Conservation (phyloP, 2,888 invertebrate genomes). For the Barypeithes pellucidus region DNA sequence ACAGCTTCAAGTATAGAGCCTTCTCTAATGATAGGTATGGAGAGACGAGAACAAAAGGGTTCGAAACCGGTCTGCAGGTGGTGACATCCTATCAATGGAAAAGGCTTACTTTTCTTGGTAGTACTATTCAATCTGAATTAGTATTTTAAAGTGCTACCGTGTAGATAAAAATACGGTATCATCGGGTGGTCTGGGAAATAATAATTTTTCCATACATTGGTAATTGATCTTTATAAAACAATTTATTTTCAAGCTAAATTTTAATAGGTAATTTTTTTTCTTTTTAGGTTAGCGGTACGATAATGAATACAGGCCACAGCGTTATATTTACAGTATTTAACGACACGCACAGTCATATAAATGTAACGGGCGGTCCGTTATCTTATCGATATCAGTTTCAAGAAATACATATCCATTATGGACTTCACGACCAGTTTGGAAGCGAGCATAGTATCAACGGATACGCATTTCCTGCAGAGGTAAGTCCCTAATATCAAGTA, state of each 20-base stretch:
- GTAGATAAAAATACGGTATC: no score
- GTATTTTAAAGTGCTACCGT: no score
- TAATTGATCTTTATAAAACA: no score
- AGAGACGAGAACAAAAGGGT: no score
- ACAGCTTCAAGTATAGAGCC: no score
- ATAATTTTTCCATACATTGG: no score
- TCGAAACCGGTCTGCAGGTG: no score
- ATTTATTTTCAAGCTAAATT: background rate
- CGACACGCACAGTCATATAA: conserved; percentile 88
- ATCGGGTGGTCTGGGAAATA: no score
- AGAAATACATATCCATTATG: conserved; percentile 96
- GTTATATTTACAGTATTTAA: conserved; percentile 93
- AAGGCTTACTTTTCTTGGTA: no score
- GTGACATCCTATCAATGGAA: no score
- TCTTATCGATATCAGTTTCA: conserved; percentile 96
- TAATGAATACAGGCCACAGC: conserved; percentile 95
- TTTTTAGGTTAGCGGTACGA: conserved; percentile 88
- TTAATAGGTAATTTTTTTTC: conserved; percentile 12
- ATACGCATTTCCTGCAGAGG: conserved; percentile 98
- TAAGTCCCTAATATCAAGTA: conserved; percentile 70
- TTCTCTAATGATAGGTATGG: no score
- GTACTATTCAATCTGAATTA: no score
- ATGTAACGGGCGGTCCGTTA: conserved; percentile 96
- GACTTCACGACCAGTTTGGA: conserved; percentile 91
- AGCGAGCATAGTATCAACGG: conserved; percentile 98